Evolutionary conservation across 2,888 invertebrate genomes (phyloP).

Genomic region (Nomada fucata): DNA sequence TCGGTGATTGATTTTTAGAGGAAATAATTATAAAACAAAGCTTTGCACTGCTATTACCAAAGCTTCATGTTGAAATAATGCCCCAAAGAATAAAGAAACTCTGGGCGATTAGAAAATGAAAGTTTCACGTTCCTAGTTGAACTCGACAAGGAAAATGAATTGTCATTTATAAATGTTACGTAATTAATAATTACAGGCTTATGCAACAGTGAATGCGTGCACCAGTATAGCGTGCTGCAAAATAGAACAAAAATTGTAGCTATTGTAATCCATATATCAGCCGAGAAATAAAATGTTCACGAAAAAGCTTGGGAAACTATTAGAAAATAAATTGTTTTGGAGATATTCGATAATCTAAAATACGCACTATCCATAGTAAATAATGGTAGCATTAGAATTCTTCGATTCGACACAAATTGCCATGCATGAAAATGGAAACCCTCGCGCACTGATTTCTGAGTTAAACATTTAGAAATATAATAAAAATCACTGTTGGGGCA

Average conservation of each 20-base stretch:
- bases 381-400: too few species aligned
- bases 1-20: neutral
- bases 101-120: neutral
- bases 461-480: too few species aligned
- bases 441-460: too few species aligned
- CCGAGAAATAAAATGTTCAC: neutral
- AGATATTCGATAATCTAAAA: too few species aligned
- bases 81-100: neutral
- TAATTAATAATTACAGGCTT: slow-evolving; percentile 1
- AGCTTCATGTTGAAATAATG: neutral
- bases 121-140: neutral
- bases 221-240: neutral
- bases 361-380: too few species aligned
- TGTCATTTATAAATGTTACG: neutral
- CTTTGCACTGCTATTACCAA: neutral
- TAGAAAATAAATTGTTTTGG: too few species aligned
- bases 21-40: neutral
- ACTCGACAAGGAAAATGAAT: neutral
- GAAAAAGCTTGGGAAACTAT: too few species aligned
- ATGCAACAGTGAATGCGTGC: neutral
- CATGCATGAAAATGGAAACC: too few species aligned
- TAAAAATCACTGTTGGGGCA: too few species aligned
- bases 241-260: neutral
- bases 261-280: neutral
- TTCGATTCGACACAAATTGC: too few species aligned